Evolutionary conservation across 2,113 vertebrate genomes (phyloP), one percentile per base, ranked within the genome.

Genomic region (Chloebia gouldiae): DNA sequence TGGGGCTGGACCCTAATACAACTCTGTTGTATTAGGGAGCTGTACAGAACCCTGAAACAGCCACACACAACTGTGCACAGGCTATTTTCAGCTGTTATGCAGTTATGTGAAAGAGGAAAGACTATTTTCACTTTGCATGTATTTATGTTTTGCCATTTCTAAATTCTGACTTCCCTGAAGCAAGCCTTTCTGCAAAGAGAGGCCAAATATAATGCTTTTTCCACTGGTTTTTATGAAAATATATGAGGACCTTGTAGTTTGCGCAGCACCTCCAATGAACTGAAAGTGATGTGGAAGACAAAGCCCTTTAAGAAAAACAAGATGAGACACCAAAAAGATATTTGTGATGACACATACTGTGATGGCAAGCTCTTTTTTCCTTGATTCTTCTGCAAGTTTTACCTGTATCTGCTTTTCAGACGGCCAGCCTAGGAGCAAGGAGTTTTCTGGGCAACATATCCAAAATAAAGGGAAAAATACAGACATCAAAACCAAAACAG

Each of bases 81-180:
- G 54, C 47, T 91, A 93, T 93, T 96, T 92, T 64, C 37, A 93
- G 85, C 60, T 86, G 51, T 70, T 80, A 66, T n/a, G 50, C 50
- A 83, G 68, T 81, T 94, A 60, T 15, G 73, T 45, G 89, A 95
- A 86, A 94, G 76, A 82, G 54, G 47, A 92, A 88, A 93, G 53
- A 76, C 51, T 78, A 90, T 94, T 86, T 91, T 76, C 68, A 94
- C 25, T 96, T 92, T 47, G 51, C 80, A 88, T 76, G 49, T 88
- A 92, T 90, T 94, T 81, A 75, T 86, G 90, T 72, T 86, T 86
- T 87, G 79, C 44, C 51, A 79, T 84, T 95, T 94, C 64, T 83
- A 86, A 95, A 87, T 51, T 91, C 50, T 64, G 54, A 72, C 40
- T 90, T 95, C 40, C 47, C 64, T 23, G 42, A 83, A 90, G 60